Conservation (phyloP, 1,140 invertebrate species). For the Brachionus angularis region DNA sequence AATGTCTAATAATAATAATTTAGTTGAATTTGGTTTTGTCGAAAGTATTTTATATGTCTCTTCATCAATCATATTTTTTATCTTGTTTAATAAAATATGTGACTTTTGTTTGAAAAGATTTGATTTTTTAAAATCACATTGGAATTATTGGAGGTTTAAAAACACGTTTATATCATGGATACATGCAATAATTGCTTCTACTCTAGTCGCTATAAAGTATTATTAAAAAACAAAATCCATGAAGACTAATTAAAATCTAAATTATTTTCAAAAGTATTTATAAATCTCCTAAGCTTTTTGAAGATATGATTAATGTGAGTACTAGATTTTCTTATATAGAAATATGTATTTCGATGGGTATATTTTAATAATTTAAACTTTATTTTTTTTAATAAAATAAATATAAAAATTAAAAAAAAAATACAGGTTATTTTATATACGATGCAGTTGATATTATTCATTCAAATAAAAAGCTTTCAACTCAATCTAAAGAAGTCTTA, state of each 20-base stretch:
- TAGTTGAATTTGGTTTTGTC: not conserved
- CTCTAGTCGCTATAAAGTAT: not conserved
- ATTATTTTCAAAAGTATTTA: constrained; percentile 17
- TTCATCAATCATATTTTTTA: constrained; percentile 10
- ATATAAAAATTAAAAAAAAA: not conserved
- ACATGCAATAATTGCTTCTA: constrained; percentile 23
- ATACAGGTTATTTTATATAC: constrained; percentile 36
- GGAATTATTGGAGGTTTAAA: constrained; percentile 42
- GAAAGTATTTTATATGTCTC: constrained; percentile 22
- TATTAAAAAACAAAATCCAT: not conserved
- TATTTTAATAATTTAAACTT: not conserved
- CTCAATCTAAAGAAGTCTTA: constrained; percentile 40
- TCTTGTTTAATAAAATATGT: constrained; percentile 27
- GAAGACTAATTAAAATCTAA: not conserved
- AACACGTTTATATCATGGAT: constrained; percentile 41
- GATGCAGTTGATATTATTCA: constrained; percentile 35
- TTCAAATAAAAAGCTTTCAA: constrained; percentile 33
- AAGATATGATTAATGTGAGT: constrained; percentile 41
- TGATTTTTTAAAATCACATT: constrained; percentile 21
- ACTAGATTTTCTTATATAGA: constrained; percentile 36
- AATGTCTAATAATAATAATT: no score
- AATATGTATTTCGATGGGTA: constrained; percentile 38
- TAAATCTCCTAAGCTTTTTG: constrained; percentile 14
- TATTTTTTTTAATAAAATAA: constrained; percentile 13
- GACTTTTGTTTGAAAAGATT: not conserved